Base-by-base conservation (phyloP, 35 echinoderm and acorn worm species). In the Strongylocentrotus purpuratus region DNA sequence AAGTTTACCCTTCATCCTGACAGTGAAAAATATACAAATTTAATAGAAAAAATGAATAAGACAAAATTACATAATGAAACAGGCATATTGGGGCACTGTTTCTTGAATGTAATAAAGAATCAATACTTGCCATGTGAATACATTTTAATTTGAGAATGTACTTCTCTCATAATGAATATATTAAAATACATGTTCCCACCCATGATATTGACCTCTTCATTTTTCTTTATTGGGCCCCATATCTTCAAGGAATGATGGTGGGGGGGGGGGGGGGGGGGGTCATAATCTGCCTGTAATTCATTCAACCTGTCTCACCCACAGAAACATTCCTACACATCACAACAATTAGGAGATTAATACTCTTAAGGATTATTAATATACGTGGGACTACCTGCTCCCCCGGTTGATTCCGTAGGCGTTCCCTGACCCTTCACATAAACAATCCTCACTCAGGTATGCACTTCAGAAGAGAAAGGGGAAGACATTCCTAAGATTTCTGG, bases 391-490 rank as follows among this genome's bases (percentile, higher is more conserved):
- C 65, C 65, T 78, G 65, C 65, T 78, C 65, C 20, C 22, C n/a
- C n/a, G n/a, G n/a, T n/a, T 78, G 65, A 78, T 10, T 55, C 35
- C 10, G 65, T 78, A 78, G 65, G 65, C 65, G 65, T 78, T 28
- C 65, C 65, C 65, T n/a, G 65, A 78, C 65, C 65, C 65, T 78
- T 78, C 65, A 22, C 65, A 78, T 78, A 78, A 78, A 78, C 65
- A 78, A 78, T 78, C 65, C 2, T n/a, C 87, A 89, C 31, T 89
- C 20, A 89, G 45, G 87, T 89, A 45, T 89, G 87, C 33, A n/a
- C 18, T 31, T 31, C 6, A 32, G 7, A 89, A 20, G 20, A 33
- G 6, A 89, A 33, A 89, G 25, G 33, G 31, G 13, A 45, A 17
- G 14, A 89, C 32, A 89, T 89, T 89, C 87, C 87, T 89, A 10